Evolutionary conservation across 2,888 invertebrate genomes (phyloP), one percentile per base, ranked within the genome.

Genomic region (Xanthia togata): DNA sequence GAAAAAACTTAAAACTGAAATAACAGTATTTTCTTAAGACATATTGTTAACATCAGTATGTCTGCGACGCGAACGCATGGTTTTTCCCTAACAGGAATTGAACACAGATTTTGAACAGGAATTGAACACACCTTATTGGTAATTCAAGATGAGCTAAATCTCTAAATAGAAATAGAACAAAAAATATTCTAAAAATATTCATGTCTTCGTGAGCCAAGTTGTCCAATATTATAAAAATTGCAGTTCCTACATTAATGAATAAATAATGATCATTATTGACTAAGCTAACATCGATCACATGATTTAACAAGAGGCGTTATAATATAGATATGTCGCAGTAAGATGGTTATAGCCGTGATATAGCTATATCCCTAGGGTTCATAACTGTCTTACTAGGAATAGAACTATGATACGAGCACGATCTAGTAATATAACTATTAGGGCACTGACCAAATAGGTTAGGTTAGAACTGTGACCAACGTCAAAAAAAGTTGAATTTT

Each of bases 251-350:
- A 50, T 50, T 8, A 50, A 23, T 50, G 8, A 50, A 50, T 50
- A 50, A 50, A 50, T 50, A 23, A 50, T 50, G 0, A 50, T 50
- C 9, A 50, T 62, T 35, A 35, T 38, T 41, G 20, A 55, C 0
- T 38, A 35, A 47, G 1, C 4, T 38, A 69, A 70, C 26, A 77
- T 35, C 20, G 78, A 70, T 41, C 71, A 57, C 41, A 78, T 70
- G 31, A 50, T 50, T 41, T 41, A 47, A 35, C 26, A 47, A 55
- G 41, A 50, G 35, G 57, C 12, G 17, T 70, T 78, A 14, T 47
- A 70, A 23, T 31, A 76, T 26, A 65, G 12, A 62, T 9, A 41
- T 41, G 41, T 41, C 41, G 11, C 41, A 41, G 41, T 41, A 41
- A 41, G 11, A 41, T 41, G 0, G 41, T 41, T 41, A 41, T 11